Evolutionary conservation across 1,140 invertebrate species (phyloP), one percentile per base, ranked within the genome.

Genomic region (Cherax destructor): DNA sequence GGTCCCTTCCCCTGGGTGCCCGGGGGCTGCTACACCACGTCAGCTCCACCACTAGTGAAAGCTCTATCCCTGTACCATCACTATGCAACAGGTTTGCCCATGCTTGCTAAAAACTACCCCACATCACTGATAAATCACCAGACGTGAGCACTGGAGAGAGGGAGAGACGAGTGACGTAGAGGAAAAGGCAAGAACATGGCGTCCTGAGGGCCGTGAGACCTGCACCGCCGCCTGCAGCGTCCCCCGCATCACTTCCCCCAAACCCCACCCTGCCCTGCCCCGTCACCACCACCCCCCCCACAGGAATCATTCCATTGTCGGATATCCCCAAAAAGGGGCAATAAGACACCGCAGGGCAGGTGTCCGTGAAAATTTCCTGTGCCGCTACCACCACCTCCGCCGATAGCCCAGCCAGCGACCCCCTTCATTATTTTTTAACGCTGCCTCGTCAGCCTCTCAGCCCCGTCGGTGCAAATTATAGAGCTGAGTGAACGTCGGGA

Each of bases 141-240:
- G 13, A 2, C 18, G 21, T 18, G 61, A 65, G 5, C 9, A 21
- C 61, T 65, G 61, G 5, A n/a, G n/a, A 30, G 9, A 5, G 6
- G 4, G 24, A 30, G 24, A 69, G n/a, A 56, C 74, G 30, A 74
- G 30, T 9, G 52, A 56, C 13, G 52, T 56, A 18, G 61, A 18
- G 61, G 18, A 18, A 18, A 21, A 65, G 83, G 30, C 59, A 56
- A 59, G 80, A 85, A 91, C 52, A 91, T 91, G 89, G 89, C 89
- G 89, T 91, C 89, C 59, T 50, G 50, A 50, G 30, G 50, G 16
- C 30, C 56, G 69, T 24, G 74, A 78, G 78, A 83, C 79, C 80
- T 30, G 74, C 83, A 72, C 89, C 83, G 77, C 81, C 88, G 59
- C 88, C 88, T 83, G 49, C 89, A 77, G 83, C 89, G 89, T 91